Evolutionary conservation across 2,888 invertebrate species (phyloP).

Genomic region (Onchidella celtica): DNA sequence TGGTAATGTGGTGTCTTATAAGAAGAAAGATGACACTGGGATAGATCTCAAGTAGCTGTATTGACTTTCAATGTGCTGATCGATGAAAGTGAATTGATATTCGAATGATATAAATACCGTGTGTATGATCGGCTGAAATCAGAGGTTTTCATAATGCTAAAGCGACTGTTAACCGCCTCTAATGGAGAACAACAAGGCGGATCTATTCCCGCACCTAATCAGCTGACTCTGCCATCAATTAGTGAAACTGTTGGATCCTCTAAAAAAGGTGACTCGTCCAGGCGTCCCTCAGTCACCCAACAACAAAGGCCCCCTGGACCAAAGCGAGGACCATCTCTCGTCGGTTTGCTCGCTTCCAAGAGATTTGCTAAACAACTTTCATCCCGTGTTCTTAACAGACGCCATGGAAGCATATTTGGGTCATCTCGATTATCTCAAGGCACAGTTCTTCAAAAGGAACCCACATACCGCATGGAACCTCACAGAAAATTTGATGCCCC

Average conservation of each 20-base stretch:
- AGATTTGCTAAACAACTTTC: constrained; percentile 64
- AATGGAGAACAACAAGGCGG: not conserved
- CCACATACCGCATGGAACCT: constrained; percentile 71
- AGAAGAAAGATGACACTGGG: too few relatives aligned
- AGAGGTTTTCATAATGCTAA: too few relatives aligned
- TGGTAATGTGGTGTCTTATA: too few relatives aligned
- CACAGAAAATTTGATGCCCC: constrained; percentile 56
- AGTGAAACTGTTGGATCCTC: not conserved
- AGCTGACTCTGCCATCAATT: not conserved
- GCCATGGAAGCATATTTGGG: constrained; percentile 33
- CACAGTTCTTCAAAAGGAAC: constrained; percentile 58
- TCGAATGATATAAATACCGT: too few relatives aligned
- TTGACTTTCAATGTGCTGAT: too few relatives aligned
- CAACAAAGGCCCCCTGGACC: not conserved
- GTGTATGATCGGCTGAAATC: too few relatives aligned
- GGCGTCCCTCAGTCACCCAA: not conserved
- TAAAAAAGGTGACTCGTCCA: not conserved
- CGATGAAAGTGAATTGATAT: too few relatives aligned
- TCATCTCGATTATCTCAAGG: constrained; percentile 52
- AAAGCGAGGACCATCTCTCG: constrained; percentile 55
- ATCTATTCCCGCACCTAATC: not conserved
- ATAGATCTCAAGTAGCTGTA: too few relatives aligned
- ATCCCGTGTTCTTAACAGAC: constrained; percentile 49
- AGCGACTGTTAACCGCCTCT: not conserved
- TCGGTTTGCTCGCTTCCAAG: constrained; percentile 64